Conservation (phyloP, 1,140 invertebrate genomes). For the Drosophila truncata region DNA sequence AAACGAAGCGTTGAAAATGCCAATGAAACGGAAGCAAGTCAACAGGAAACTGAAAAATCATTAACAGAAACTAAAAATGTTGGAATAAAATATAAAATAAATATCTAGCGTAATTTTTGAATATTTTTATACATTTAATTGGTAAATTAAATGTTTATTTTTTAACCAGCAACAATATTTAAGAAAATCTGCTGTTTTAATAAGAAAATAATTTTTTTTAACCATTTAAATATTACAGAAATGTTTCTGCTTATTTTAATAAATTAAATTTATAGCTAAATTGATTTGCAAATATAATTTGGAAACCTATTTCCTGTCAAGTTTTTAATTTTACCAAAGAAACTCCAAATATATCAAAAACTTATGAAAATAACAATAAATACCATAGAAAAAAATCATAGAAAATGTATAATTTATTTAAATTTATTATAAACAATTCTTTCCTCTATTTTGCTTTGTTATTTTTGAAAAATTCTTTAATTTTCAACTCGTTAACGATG, state of each 20-base stretch:
- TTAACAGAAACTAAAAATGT: not conserved
- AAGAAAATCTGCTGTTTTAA: not conserved
- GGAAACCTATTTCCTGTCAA: too few relatives aligned
- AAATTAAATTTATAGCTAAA: too few relatives aligned
- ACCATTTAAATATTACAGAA: too few relatives aligned
- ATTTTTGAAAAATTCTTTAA: not conserved
- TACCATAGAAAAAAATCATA: not conserved
- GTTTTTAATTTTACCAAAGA: too few relatives aligned
- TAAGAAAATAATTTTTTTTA: not conserved
- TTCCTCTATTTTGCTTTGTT: not conserved
- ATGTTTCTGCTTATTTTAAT: not conserved
- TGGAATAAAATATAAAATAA: not conserved
- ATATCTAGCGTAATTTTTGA: not conserved
- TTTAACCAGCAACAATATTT: not conserved
- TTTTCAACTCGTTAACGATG: not conserved
- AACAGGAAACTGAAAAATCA: constrained; percentile 4
- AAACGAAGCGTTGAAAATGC: constrained; percentile 80
- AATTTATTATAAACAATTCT: not conserved
- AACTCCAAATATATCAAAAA: not conserved
- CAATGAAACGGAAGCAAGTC: constrained; percentile 75
- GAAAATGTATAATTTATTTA: not conserved
- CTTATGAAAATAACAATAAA: not conserved
- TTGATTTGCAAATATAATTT: too few relatives aligned
- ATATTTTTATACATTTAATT: not conserved
- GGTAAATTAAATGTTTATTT: not conserved